Evolutionary conservation across 2,113 vertebrate genomes (phyloP), one percentile per base, ranked within the genome.

Genomic region (Hydrolagus affinis): DNA sequence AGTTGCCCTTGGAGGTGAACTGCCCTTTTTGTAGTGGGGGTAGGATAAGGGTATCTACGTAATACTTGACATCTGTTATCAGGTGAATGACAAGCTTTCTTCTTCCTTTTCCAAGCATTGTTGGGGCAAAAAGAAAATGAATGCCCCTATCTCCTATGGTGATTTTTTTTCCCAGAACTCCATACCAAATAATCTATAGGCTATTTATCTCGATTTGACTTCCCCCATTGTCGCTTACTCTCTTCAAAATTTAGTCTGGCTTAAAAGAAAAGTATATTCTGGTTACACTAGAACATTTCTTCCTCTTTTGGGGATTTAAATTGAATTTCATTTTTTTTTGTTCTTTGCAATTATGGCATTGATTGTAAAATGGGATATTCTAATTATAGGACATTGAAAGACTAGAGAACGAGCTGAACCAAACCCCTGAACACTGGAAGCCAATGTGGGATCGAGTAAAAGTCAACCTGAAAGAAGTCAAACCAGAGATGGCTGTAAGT

Each of bases 361-460:
- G 0, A 64, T 83, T 72, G 4, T 72, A 72, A n/a, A 28, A 1
- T 83, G 23, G 14, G 11, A 64, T 28, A 66, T 32, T 83, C 25
- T 66, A 68, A 66, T 93, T 92, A 85, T 91, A 99, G 98, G 97
- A 99, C 91, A 96, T 99, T 0, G 96, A 97, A 93, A 95, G 90
- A 90, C 89, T 99, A 90, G 97, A 98, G 89, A 93, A 88, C 28
- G 95, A 96, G 90, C 91, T 98, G 88, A 95, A 94, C 88, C 97
- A 97, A 91, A 91, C 87, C 44, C 91, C 96, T 19, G 97, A 99
- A 88, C 95, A 92, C 86, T 99, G 97, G 98, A 95, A 97, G 75
- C 92, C 93, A n/a, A 91, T 95, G 70, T 95, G 98, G 94, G 97
- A 98, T 89, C 94, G 93, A 87, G 93, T 96, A 86, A 92, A 93